A percentile compares a stretch with the other conserved stretches of the same genome.
phyloP scores from a whole-genome alignment of 2,113 vertebrate genomes.

The Heterotilapia buettikoferi region DNA sequence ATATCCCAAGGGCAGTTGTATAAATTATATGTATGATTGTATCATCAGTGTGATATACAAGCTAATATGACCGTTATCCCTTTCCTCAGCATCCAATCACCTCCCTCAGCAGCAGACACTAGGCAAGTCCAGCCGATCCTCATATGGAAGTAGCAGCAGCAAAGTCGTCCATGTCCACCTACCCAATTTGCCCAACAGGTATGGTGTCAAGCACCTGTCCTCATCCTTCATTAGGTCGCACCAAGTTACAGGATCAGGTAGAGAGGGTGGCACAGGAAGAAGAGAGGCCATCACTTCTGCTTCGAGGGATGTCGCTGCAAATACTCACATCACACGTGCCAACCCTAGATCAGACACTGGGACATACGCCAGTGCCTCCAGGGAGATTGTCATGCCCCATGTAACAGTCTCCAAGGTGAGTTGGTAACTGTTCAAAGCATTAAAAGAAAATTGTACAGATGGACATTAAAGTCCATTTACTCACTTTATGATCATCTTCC shows the following conservation, averaged over 20 bases:
- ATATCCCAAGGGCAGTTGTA: not conserved
- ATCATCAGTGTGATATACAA: not conserved
- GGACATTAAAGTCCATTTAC: not conserved
- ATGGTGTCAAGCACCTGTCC: constrained; percentile 34
- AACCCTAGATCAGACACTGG: not conserved
- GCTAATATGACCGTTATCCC: not conserved
- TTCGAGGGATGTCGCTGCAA: not conserved
- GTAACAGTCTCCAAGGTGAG: constrained; percentile 21
- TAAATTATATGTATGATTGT: not conserved
- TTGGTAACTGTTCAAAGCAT: not conserved
- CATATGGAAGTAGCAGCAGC: not conserved
- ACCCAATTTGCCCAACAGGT: constrained; percentile 40
- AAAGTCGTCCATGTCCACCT: constrained; percentile 57
- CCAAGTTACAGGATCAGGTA: not conserved
- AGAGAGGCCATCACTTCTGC: constrained; percentile 23
- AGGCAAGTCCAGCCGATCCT: constrained; percentile 8
- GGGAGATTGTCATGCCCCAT: not conserved
- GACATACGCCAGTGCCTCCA: not conserved
- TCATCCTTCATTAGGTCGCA: not conserved
- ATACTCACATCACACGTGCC: not conserved
- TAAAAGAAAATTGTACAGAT: not conserved
- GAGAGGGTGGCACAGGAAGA: constrained; percentile 42
- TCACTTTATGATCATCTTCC: not conserved
- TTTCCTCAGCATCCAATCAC: constrained; percentile 38
- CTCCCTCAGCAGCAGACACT: constrained; percentile 30